Percentiles rank a stretch among this genome's conserved stretches.
phyloP scores from a whole-genome alignment of 35 echinoderm and acorn worm species.

The Apostichopus californicus region DNA sequence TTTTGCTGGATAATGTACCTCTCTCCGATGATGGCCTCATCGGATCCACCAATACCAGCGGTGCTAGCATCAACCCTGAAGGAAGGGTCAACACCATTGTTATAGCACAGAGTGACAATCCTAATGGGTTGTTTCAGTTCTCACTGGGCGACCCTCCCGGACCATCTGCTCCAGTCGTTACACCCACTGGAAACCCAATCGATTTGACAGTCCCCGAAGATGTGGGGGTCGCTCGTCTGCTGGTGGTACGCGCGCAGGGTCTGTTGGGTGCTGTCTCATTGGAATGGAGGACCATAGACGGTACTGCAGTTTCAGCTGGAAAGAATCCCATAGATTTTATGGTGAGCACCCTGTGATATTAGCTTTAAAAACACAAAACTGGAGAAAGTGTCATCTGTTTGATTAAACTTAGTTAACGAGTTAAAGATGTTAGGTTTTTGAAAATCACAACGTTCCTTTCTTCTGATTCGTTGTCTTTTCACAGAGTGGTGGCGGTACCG shows the following conservation, averaged over 20 bases:
- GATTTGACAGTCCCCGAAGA: constrained; percentile 71
- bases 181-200: constrained; percentile 35
- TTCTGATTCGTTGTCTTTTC: too few species aligned
- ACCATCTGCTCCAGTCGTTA: constrained; percentile 68
- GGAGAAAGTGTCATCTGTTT: too few species aligned
- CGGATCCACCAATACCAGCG: constrained; percentile 90
- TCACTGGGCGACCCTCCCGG: constrained; percentile 71
- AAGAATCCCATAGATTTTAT: constrained; percentile 95
- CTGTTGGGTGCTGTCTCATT: constrained; percentile 68
- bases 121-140: constrained; percentile 88
- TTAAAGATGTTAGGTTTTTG: too few species aligned
- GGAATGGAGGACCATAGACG: constrained; percentile 97
- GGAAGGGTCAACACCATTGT: constrained; percentile 63
- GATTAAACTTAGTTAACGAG: too few species aligned
- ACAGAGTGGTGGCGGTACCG: constrained; percentile 88
- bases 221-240: constrained; percentile 63
- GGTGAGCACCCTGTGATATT: constrained; percentile 47
- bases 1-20: constrained; percentile 69
- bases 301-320: constrained; percentile 90
- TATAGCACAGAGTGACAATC: constrained; percentile 74
- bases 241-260: constrained; percentile 96
- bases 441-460: too few species aligned
- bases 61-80: constrained; percentile 80
- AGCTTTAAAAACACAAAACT: too few species aligned
- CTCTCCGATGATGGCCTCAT: constrained; percentile 90